These are phyloP conservation scores for Mus musculus DNA, from an alignment of 2,113 vertebrate genomes.

Conservation along the genomic window GRCm39 chr2:41689501-41690000, in stretches of 20 bases:
- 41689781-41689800: neutral
- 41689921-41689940: neutral
- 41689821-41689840: neutral
- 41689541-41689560: neutral
- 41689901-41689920: neutral
- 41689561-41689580: neutral
- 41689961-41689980: neutral
- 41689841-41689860: neutral
- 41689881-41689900: neutral
- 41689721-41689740: neutral
- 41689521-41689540: neutral
- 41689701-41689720: neutral
- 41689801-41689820: neutral
- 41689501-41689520: neutral
- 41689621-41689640: neutral
- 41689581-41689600: neutral
- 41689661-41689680: constrained; percentile 7
- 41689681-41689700: constrained; percentile 11
- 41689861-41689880: neutral
- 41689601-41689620: neutral
- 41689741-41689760: neutral
- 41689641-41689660: neutral
- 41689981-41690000: neutral
- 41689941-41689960: neutral
- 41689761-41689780: neutral